Evolutionary conservation across 2,797 vertebrate species (phyloP), one percentile per base, ranked within the genome.

Genomic region (Anas bahamensis): DNA sequence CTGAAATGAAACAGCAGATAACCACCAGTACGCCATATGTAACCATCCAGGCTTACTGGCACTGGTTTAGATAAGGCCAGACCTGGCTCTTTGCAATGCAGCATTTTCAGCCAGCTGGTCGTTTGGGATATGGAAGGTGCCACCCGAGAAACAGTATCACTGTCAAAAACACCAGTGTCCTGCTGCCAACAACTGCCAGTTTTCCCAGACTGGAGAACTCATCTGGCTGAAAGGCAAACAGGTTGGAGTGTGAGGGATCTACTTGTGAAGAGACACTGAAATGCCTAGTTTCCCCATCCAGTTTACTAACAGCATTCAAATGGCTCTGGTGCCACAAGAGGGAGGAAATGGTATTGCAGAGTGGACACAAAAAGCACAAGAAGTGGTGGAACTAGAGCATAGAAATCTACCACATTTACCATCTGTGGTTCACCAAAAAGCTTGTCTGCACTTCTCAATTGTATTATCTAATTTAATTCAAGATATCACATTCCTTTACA

Each of bases 1-100:
- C 11, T 55, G 60, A 78, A 78, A 88, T 16, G 88, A 89, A 91
- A n/a, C 4, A 26, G 75, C 31, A 69, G 15, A 39, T 15, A 65
- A 18, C 6, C 41, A 61, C 2, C 19, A 39, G 31, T n/a, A 48
- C 18, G 33, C 37, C 29, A 48, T 4, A 35, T 0, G 1, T 29
- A 90, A 61, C 29, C 33, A 53, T 0, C 0, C 16, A 37, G n/a
- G 17, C 28, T 82, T 37, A 79, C 60, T 79, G 57, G 26, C 18
- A 79, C 48, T 76, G 35, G 48, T 55, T 11, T 64, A 56, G n/a
- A 1, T 35, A 78, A 42, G 11, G 10, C 22, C 22, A 76, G 52
- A 52, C 11, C 13, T 17, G 14, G 48, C 26, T 31, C 24, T 53
- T 24, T 24, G 16, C 17, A 84, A 44, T 2, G 11, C 39, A 78